Base-by-base conservation (phyloP, 2,888 invertebrate genomes). In the Vanessa cardui region DNA sequence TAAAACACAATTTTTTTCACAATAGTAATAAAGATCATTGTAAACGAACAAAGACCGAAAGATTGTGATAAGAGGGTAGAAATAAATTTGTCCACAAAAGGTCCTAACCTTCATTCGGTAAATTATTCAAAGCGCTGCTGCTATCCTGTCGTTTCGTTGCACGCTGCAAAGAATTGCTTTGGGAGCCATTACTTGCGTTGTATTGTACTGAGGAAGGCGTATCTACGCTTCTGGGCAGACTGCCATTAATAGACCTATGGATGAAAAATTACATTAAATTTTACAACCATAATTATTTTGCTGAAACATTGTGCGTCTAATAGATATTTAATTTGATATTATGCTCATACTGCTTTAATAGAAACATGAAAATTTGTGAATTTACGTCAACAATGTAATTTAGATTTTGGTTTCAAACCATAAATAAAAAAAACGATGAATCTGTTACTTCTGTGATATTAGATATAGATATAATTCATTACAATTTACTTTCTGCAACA, bases 131-230 rank as follows among this genome's bases (percentile, higher is more conserved):
- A 3, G 89, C 90, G 58, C 77, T 88, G 62, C 82, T 87, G 66
- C 89, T 92, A 45, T 89, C 89, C n/a, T 88, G 88, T n/a, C 89
- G 75, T 71, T 92, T 92, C 15, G 81, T 79, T 16, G 85, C 76
- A 5, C 92, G 79, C 64, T 91, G 88, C 50, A 92, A 73, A 0
- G 93, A 92, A 73, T 92, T 92, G 70, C 84, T 92, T 74, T 90
- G 92, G 0, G 90, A 92, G 3, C 86, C 86, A 65, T 80, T 88
- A 0, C 82, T 83, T 39, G 84, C 83, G 69, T 87, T 90, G 72
- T 82, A 90, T 73, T 92, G 91, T 1, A 87, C 84, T 6, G 90
- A 87, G 0, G 91, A 88, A 1, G 90, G 76, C 0, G 90, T 90
- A 16, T 92, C 92, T 16, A 88, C 83, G 52, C 92, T 92, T 71